These are phyloP conservation scores for Neria commutata DNA, from an alignment of 2,888 invertebrate species.

Conservation along the genomic window DNA sequence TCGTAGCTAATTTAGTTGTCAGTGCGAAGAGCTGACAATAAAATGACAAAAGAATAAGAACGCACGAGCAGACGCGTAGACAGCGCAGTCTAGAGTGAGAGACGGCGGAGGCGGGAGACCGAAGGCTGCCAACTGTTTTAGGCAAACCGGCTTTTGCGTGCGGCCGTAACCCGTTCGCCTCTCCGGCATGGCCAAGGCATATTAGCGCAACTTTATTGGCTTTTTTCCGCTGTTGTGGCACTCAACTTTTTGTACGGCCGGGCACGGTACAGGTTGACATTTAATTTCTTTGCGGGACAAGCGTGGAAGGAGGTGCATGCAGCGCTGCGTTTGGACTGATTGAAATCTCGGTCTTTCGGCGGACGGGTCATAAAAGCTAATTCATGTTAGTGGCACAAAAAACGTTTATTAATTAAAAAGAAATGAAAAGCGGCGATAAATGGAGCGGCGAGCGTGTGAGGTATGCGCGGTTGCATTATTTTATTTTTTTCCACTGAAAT, in stretches of 20 bases:
- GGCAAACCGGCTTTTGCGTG: too few species aligned
- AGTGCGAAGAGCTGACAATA: background rate
- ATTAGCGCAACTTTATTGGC: background rate
- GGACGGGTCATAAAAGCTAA: conserved; percentile 1
- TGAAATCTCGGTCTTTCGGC: background rate
- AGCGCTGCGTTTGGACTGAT: background rate
- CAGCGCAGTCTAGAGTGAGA: background rate
- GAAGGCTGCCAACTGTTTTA: background rate
- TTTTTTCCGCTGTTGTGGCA: background rate
- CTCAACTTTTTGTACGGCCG: background rate
- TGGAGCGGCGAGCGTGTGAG: background rate
- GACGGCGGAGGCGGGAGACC: background rate
- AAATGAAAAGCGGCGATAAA: too few species aligned
- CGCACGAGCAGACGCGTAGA: background rate
- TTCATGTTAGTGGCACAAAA: conserved; percentile 12
- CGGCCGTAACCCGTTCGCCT: too few species aligned
- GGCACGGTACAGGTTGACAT: background rate
- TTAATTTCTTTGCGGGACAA: background rate
- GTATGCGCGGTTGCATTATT: background rate
- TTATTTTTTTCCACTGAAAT: too few species aligned
- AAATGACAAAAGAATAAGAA: background rate
- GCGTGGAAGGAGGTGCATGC: too few species aligned
- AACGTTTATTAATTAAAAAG: conserved; percentile 9
- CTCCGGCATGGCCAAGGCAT: too few species aligned
- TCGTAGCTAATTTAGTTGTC: background rate